Conservation (phyloP, 1,140 invertebrate genomes). For the Lepidurus packardi region DNA sequence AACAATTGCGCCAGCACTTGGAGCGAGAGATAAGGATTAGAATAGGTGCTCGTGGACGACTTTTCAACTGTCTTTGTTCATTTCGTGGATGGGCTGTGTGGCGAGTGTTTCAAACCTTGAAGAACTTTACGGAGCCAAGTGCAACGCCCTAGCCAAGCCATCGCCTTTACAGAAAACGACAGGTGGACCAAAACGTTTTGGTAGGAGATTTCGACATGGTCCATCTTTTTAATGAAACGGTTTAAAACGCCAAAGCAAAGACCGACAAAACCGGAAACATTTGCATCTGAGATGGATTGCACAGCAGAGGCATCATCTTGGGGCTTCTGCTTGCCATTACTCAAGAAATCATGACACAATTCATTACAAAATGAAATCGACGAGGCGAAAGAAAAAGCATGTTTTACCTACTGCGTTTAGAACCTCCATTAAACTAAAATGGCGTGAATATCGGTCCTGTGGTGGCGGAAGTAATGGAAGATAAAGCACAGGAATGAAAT, state of each 20-base stretch:
- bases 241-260: not conserved
- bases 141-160: not conserved
- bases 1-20: not conserved
- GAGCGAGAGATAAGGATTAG: not conserved
- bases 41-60: too few relatives aligned
- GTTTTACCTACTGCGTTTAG: not conserved
- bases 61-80: not conserved
- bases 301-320: not conserved
- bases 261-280: not conserved
- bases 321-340: not conserved
- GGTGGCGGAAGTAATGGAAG: not conserved
- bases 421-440: not conserved
- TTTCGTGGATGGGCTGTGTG: not conserved
- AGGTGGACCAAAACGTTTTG: constrained; percentile 12
- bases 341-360: too few relatives aligned
- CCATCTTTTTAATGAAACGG: constrained; percentile 1
- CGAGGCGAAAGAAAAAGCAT: not conserved
- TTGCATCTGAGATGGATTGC: not conserved
- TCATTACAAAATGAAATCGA: not conserved
- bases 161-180: not conserved
- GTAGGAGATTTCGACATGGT: not conserved
- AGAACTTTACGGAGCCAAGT: not conserved
- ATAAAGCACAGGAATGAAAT: not conserved
- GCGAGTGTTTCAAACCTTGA: not conserved
- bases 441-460: not conserved